Evolutionary conservation across 2,888 invertebrate genomes (phyloP).

Genomic region (Phorcus lineatus): DNA sequence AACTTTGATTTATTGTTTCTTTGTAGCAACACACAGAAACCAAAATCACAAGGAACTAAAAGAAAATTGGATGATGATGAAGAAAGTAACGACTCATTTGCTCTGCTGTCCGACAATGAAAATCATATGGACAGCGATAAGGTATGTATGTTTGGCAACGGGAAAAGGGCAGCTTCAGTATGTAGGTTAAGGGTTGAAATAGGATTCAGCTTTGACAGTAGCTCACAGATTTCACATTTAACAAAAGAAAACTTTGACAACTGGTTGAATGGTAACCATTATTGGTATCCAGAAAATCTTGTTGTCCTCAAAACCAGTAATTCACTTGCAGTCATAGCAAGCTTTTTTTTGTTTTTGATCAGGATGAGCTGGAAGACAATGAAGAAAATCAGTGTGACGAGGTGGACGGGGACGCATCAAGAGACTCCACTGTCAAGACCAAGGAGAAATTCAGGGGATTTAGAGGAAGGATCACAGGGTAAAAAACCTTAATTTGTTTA

Average conservation of each 20-base stretch:
- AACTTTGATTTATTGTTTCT: no score
- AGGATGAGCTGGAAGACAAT: constrained; percentile 31
- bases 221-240: no score
- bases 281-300: no score
- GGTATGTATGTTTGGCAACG: constrained; percentile 6
- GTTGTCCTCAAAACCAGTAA: no score
- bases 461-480: constrained; percentile 37
- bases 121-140: constrained; percentile 48
- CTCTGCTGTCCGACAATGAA: constrained; percentile 48
- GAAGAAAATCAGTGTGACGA: constrained; percentile 70
- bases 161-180: no score
- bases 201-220: no score
- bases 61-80: constrained; percentile 43
- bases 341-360: neutral
- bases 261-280: no score
- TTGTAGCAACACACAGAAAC: no score
- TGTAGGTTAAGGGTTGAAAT: no score
- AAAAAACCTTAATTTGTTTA: neutral
- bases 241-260: no score
- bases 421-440: constrained; percentile 30
- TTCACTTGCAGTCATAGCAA: neutral
- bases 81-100: constrained; percentile 32
- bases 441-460: constrained; percentile 53
- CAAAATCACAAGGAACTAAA: constrained; percentile 14
- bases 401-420: constrained; percentile 73